phyloP scores from a whole-genome alignment of 2,113 vertebrate genomes.

The Nansenia antarctica region DNA sequence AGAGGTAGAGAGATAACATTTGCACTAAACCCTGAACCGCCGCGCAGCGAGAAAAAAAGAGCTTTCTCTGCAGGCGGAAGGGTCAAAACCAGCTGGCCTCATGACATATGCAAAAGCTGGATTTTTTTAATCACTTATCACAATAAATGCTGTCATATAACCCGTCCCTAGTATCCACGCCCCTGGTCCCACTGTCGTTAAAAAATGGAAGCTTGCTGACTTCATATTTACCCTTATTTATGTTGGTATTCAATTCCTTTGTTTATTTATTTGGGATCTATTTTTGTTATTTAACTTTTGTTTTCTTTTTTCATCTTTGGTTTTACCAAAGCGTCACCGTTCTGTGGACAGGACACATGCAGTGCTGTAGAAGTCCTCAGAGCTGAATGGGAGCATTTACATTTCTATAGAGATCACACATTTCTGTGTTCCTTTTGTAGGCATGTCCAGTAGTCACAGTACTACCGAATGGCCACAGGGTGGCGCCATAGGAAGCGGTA shows the following conservation, averaged over 20 bases:
- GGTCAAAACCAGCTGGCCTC: slow-evolving; percentile 67
- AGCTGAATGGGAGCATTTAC: too few species aligned
- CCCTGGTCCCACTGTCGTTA: slow-evolving; percentile 3
- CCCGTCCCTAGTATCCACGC: slow-evolving; percentile 2
- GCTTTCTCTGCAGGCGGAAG: slow-evolving; percentile 35
- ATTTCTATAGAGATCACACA: not conserved
- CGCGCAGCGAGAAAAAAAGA: slow-evolving; percentile 44
- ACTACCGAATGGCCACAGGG: slow-evolving; percentile 37
- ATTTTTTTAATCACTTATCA: slow-evolving; percentile 37
- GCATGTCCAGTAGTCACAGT: not conserved
- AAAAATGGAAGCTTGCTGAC: not conserved
- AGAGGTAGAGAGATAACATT: slow-evolving; percentile 52
- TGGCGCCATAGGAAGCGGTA: slow-evolving; percentile 46
- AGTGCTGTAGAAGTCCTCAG: too few species aligned
- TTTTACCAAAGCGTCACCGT: slow-evolving; percentile 52
- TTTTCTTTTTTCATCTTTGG: slow-evolving; percentile 20
- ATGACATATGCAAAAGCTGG: slow-evolving; percentile 71
- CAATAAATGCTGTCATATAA: slow-evolving; percentile 14
- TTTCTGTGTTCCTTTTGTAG: not conserved
- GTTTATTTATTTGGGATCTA: too few species aligned
- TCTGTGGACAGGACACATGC: slow-evolving; percentile 1
- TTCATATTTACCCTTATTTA: slow-evolving; percentile 35
- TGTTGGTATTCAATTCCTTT: too few species aligned
- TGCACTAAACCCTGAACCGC: slow-evolving; percentile 68
- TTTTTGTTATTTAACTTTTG: too few species aligned